Evolutionary conservation across 2,888 invertebrate genomes (phyloP), one percentile per base, ranked within the genome.

Genomic region (Hanleya hanleyi): DNA sequence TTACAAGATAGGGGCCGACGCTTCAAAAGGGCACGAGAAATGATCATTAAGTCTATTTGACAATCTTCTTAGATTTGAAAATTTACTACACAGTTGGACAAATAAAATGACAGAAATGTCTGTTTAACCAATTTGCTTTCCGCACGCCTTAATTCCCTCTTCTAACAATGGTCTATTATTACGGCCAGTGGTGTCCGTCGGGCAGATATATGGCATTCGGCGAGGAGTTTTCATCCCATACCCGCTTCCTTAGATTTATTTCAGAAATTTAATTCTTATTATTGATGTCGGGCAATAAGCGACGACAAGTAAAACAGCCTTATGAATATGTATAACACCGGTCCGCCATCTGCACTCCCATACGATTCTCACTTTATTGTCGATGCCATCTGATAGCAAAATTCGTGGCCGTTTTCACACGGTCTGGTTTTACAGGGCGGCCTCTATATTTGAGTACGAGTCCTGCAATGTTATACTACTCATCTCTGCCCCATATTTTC

Each of bases 91-190:
- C 57, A 29, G 7, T 9, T 32, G 22, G 26, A 57, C 57, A 57
- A 57, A 57, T 57, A 32, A 57, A n/a, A 47, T 47, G 22, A 47
- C 22, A n/a, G 22, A 47, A 47, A 22, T 57, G 29, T 29, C 12
- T 57, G 57, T 57, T 57, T 57, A 57, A 57, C 29, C 29, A 57
- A 29, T 57, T 12, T 57, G 29, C 57, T 57, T 57, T 57, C 29
- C 57, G 9, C 5, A 15, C 22, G 12, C 29, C 22, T 29, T 57
- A 29, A 29, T 29, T 4, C n/a, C n/a, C n/a, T n/a, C n/a, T n/a
- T n/a, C n/a, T n/a, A n/a, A n/a, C n/a, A n/a, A n/a, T n/a, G n/a
- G n/a, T n/a, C n/a, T n/a, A n/a, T n/a, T n/a, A n/a, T n/a, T n/a
- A n/a, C n/a, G n/a, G n/a, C n/a, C n/a, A n/a, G n/a, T n/a, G n/a